Evolutionary conservation across 1,140 invertebrate genomes (phyloP), one percentile per base, ranked within the genome.

Genomic region (Globodera rostochiensis): DNA sequence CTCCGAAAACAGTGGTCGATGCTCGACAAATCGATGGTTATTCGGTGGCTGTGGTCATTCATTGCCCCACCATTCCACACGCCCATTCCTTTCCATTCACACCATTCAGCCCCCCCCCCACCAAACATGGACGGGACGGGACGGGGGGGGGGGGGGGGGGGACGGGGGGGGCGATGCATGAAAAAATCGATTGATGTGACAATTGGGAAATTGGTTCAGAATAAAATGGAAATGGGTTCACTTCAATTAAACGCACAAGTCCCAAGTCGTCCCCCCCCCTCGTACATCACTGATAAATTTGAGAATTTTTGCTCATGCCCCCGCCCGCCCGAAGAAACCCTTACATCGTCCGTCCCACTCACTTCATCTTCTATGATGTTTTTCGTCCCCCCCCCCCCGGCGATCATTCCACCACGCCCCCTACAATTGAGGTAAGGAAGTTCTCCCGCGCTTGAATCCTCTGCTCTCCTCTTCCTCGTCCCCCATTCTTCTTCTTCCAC

Each of bases 31-130:
- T 60, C 57, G 57, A 60, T 60, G 57, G 57, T 60, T 19, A 4
- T 60, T 60, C 57, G 57, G 13, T 15, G 57, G 15, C 13, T 60
- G 57, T 60, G 57, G 57, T 60, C 57, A 76, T 76, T 47, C 6
- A 46, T 45, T 73, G n/a, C 71, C 71, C 15, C 71, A 49, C 53
- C 21, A 6, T 49, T 73, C 71, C 71, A 73, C 71, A 73, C 47
- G 21, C 25, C 25, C 57, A 60, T 74, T 45, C 73, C 73, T 9
- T 45, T 11, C 73, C 73, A 46, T 75, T 57, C 46, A 45, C 53
- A 19, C n/a, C n/a, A 5, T 15, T 66, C 53, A 76, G n/a, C 49
- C 15, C 9, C 66, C 74, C 74, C 2, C 6, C 15, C 15, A n/a
- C n/a, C n/a, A 36, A 36, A 36, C 25, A 36, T 36, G 25, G 25